Evolutionary conservation across 2,113 vertebrate genomes (phyloP).

Genomic region (Leucopternis melanops): DNA sequence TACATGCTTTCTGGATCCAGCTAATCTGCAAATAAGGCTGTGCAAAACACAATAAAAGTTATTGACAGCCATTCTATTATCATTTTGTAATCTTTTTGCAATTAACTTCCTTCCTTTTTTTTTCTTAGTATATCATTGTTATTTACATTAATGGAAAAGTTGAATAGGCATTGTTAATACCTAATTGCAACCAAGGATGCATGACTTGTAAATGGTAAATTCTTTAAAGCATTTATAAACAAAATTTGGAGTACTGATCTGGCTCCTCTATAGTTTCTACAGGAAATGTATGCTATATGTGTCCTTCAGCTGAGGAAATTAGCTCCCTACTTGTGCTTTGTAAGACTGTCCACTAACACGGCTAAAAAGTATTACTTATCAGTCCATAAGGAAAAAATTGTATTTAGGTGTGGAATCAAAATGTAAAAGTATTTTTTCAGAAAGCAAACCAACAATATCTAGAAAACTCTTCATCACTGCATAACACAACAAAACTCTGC

Average conservation of each 20-base stretch:
- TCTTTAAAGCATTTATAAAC: not conserved
- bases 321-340: not conserved
- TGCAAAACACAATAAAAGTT: not conserved
- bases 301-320: not conserved
- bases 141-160: not conserved
- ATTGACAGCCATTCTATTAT: not conserved
- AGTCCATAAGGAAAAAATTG: not conserved
- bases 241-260: not conserved
- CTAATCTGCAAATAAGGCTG: conserved; percentile 6
- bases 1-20: not conserved
- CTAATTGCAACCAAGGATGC: not conserved
- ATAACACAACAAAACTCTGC: not conserved
- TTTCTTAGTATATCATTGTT: not conserved
- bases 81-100: not conserved
- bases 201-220: not conserved
- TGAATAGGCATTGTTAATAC: not conserved
- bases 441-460: not conserved
- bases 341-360: not conserved
- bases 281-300: not conserved
- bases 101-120: not conserved
- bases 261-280: not conserved
- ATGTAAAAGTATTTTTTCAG: not conserved
- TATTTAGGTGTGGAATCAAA: not conserved
- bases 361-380: not conserved
- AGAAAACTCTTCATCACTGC: not conserved